Evolutionary conservation across 2,113 vertebrate species (phyloP), one percentile per base, ranked within the genome.

Genomic region (Pygoscelis adeliae): DNA sequence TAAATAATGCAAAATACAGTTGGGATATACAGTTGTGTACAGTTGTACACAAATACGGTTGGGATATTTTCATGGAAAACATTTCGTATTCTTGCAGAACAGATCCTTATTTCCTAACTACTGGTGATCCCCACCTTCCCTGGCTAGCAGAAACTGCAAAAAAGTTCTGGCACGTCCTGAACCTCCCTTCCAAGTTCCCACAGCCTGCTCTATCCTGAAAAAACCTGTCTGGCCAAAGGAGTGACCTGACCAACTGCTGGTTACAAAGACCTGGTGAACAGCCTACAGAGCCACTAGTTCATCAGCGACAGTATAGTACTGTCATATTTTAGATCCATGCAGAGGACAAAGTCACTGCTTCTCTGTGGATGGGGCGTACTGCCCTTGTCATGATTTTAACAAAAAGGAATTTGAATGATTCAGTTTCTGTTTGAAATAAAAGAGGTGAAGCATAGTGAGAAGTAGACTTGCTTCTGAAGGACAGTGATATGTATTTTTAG

Each of bases 331-430:
- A 69, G 36, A 73, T 86, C 49, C 30, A n/a, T 34, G 76, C 58
- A 62, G 72, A 81, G 76, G 72, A 89, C 79, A 91, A 96, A 92
- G 63, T 23, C 63, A 16, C 21, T 42, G 76, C 55, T 81, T 27
- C 89, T 87, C 29, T 2, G 2, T 2, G 46, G 53, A 36, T 2
- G 17, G 8, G 8, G 19, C 40, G 36, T 87, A n/a, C 59, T 83
- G 76, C 50, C 69, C 38, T 85, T 85, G 65, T 34, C 47, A 14
- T 67, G 56, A 26, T 50, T 91, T 89, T 78, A 71, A 62, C 66
- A 92, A 89, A 95, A 76, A 62, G 38, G 29, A 59, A 38, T 94
- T 79, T 63, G 73, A 89, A 95, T 53, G 30, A 55, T 96, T 81
- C 58, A 2, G 3, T 89, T 90, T 84, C 89, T 79, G 21, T 81